These are phyloP conservation scores for Cynoglossus semilaevis DNA, from an alignment of 2,113 vertebrate species.

Conservation along the genomic window DNA sequence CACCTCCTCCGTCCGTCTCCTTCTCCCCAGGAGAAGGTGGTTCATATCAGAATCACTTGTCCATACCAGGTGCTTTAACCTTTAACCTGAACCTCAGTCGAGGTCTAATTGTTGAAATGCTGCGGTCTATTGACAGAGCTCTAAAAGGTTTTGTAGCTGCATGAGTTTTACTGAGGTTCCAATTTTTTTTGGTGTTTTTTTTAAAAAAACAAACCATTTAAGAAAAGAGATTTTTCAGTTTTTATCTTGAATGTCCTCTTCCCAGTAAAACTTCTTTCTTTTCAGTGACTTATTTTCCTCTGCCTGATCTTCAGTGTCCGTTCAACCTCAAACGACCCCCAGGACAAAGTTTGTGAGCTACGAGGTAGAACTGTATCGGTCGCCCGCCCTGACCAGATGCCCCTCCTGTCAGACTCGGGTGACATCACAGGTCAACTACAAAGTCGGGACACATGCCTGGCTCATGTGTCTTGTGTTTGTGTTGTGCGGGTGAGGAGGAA, in stretches of 20 bases:
- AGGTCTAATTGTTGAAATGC: not conserved
- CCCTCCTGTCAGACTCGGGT: slow-evolving; percentile 54
- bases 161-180: no score
- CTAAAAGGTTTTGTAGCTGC: no score
- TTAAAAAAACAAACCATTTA: no score
- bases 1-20: slow-evolving; percentile 15
- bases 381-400: slow-evolving; percentile 51
- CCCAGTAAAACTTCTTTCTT: no score
- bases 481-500: slow-evolving; percentile 62
- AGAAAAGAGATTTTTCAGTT: no score
- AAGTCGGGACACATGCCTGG: slow-evolving; percentile 46
- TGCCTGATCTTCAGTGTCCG: slow-evolving; percentile 22
- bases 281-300: not conserved
- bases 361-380: slow-evolving; percentile 28
- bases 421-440: slow-evolving; percentile 60
- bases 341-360: slow-evolving; percentile 41
- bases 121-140: no score
- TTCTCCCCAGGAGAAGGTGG: slow-evolving; percentile 15
- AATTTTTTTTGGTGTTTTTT: no score
- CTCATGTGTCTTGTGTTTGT: slow-evolving; percentile 63
- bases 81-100: slow-evolving; percentile 6
- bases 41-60: not conserved
- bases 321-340: not conserved
- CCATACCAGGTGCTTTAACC: slow-evolving; percentile 34
- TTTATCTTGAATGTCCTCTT: no score